Evolutionary conservation across 2,797 vertebrate genomes (phyloP).

Genomic region (Schizothorax lantsangensis): DNA sequence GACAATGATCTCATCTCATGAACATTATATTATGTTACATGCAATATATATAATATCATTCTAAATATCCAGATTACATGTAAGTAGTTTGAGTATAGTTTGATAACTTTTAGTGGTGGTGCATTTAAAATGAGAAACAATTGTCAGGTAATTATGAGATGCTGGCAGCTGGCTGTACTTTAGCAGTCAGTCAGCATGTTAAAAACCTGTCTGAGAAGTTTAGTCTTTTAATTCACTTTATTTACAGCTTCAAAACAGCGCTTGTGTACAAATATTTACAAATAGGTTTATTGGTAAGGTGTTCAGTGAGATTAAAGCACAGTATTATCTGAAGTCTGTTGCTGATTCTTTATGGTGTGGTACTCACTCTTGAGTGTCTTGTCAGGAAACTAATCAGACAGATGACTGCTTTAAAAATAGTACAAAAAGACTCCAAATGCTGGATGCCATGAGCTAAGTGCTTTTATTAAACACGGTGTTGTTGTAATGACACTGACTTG

Average conservation of each 20-base stretch:
- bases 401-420: not conserved
- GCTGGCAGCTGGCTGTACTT: not conserved
- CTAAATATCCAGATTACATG: not conserved
- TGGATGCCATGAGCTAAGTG: not conserved
- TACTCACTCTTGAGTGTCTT: not conserved
- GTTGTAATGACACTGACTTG: not conserved
- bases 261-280: not conserved
- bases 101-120: not conserved
- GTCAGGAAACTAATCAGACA: not conserved
- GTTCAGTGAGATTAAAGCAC: slow-evolving; percentile 1
- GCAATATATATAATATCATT: no score
- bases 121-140: not conserved
- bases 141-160: not conserved
- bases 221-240: not conserved
- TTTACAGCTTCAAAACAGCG: not conserved
- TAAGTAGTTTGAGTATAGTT: not conserved
- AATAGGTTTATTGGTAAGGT: not conserved
- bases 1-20: no score
- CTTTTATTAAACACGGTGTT: not conserved
- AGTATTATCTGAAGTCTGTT: not conserved
- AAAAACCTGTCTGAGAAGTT: not conserved
- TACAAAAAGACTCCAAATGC: not conserved
- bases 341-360: not conserved
- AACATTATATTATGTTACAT: no score
- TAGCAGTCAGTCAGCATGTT: slow-evolving; percentile 9